Evolutionary conservation across 2,888 invertebrate species (phyloP), one percentile per base, ranked within the genome.

Genomic region (Sminthurinus aureus): DNA sequence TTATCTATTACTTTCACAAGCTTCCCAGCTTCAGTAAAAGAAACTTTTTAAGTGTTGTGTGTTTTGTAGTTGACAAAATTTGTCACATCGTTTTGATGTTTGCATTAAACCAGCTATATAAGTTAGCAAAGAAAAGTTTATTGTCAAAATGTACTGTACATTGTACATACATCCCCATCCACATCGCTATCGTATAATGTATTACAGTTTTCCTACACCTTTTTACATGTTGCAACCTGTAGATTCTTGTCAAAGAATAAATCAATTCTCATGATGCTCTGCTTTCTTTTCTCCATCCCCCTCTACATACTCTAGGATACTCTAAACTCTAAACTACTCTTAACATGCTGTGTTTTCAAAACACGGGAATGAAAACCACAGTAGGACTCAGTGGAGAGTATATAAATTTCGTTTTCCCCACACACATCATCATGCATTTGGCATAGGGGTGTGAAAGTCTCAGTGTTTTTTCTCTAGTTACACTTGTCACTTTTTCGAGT

Each of bases 261-360:
- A 78, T 78, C 78, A 66, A 58, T 66, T 78, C 78, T 78, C 78
- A 78, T 78, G 66, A 26, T 66, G n/a, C 78, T 78, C 78, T 78
- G 75, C 66, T 64, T 66, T 78, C 66, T 38, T 38, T 38, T 66
- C 26, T 78, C 78, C 66, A 8, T 13, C 38, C 52, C 78, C 26
- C 78, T 77, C 77, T 58, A n/a, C 77, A 77, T 1, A 38, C 38
- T 38, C 38, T 38, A 38, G 38, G n/a, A n/a, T n/a, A 38, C 38
- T 38, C 38, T 38, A 38, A 6, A 38, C 38, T 38, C 6, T 38
- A 38, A 38, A 38, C 38, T 38, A 38, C 38, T 38, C 38, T 38
- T 38, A 38, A 6, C 38, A 38, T 38, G 38, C 38, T 75, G 77
- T 8, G 50, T 58, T 77, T 58, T 24, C 13, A 71, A 13, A 71